Base-by-base conservation (phyloP, 2,113 vertebrate species). In the Dasyornis broadbenti region DNA sequence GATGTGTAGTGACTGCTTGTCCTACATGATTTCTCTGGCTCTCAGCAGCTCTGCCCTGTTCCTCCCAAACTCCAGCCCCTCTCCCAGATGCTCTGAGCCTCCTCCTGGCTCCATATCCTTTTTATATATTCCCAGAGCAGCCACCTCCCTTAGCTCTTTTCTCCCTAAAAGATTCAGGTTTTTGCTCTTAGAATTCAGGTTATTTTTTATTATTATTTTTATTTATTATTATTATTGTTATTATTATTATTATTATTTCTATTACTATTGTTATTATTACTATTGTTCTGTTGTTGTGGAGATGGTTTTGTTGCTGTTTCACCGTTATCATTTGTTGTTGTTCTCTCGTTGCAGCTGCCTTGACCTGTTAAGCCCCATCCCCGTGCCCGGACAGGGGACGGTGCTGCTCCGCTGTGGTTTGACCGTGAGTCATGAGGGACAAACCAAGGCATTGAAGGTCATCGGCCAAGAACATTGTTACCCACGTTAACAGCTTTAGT, bases 11-110 rank as follows among this genome's bases (percentile, higher is more conserved):
- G 30, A 10, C 49, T 54, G 23, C 27, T 39, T 18, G 6, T 33
- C 11, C 80, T 39, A 0, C 0, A 3, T n/a, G 23, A 11, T 39
- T 44, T 57, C 52, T 50, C 22, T 5, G 1, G 10, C 16, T 30
- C 66, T 22, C 16, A 6, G 77, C 63, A 91, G n/a, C 77, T 86
- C 44, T 86, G 45, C 45, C 37, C 3, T 0, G 5, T n/a, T 30
- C 10, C 44, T 77, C 50, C 66, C 50, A 24, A 17, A 15, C 52
- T 56, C 56, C 60, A 27, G 9, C 33, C 37, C 15, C 3, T 39
- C 42, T 61, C 45, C 45, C 2, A 1, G 28, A 3, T 24, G 56
- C 61, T 70, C 37, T 47, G 47, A 89, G 64, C 49, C n/a, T 14
- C 64, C 11, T 59, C 35, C 33, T 28, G 28, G 37, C n/a, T 27